phyloP scores from a whole-genome alignment of 2,113 vertebrate species.

The Tenrec ecaudatus region DNA sequence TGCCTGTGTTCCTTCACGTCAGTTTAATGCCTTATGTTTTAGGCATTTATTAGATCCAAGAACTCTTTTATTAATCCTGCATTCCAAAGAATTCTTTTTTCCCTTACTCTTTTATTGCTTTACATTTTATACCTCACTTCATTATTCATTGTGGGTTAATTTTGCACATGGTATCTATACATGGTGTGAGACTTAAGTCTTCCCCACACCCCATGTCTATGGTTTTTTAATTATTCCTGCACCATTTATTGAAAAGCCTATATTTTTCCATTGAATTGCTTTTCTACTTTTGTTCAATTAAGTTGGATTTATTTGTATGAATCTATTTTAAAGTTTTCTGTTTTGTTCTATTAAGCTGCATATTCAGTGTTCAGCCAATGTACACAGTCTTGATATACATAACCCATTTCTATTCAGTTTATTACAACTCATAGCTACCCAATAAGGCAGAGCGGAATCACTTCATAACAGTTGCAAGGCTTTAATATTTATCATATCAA shows the following conservation, averaged over 20 bases:
- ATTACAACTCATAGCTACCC: neutral
- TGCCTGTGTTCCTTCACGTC: too few relatives aligned
- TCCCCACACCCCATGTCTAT: too few relatives aligned
- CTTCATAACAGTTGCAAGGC: too few relatives aligned
- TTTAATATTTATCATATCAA: neutral
- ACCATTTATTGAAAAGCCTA: neutral
- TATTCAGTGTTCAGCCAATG: neutral
- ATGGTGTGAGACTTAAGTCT: neutral
- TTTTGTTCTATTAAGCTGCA: neutral
- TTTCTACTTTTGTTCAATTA: neutral
- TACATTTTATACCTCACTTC: neutral
- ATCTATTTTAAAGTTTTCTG: neutral
- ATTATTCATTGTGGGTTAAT: neutral
- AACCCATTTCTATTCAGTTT: neutral
- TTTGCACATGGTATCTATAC: neutral
- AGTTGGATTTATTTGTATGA: neutral
- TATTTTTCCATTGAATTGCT: neutral
- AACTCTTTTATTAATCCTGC: neutral
- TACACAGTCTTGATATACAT: neutral
- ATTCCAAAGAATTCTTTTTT: neutral
- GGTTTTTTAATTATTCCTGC: neutral
- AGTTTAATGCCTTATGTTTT: too few relatives aligned
- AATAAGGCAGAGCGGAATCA: neutral
- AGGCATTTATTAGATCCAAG: neutral
- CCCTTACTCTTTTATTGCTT: neutral